phyloP scores from a whole-genome alignment of 2,797 vertebrate genomes.

The Triplophysa bombifrons region DNA sequence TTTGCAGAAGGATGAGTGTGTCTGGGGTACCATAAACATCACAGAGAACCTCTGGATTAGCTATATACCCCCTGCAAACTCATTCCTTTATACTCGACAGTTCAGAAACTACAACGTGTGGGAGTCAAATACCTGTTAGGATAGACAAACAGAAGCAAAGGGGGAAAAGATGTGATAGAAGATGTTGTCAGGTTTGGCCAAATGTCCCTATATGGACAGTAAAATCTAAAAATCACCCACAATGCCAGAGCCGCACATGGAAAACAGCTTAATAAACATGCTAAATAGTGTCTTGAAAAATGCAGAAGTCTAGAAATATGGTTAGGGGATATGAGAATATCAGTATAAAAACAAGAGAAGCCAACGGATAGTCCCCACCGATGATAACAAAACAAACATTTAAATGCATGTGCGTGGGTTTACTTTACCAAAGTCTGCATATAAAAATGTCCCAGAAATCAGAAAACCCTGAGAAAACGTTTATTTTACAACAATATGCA shows the following conservation, averaged over 20 bases:
- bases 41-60: not conserved
- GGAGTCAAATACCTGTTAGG: not conserved
- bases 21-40: not conserved
- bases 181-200: conserved; percentile 1
- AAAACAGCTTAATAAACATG: not conserved
- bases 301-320: not conserved
- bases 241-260: not conserved
- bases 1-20: not conserved
- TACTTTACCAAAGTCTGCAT: not conserved
- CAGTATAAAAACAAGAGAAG: not conserved
- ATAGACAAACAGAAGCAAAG: not conserved
- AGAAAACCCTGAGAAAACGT: no score
- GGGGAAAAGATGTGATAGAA: not conserved
- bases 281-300: not conserved
- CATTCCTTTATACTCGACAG: not conserved
- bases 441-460: no score
- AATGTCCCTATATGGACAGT: not conserved
- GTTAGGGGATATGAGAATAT: not conserved
- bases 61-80: not conserved
- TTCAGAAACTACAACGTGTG: not conserved
- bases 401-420: not conserved
- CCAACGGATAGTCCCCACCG: not conserved
- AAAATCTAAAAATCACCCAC: not conserved
- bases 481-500: not conserved
- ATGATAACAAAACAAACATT: conserved; percentile 7